These are phyloP conservation scores for Rhombomys opimus DNA, from an alignment of 2,113 vertebrate species.

Conservation along the genomic window DNA sequence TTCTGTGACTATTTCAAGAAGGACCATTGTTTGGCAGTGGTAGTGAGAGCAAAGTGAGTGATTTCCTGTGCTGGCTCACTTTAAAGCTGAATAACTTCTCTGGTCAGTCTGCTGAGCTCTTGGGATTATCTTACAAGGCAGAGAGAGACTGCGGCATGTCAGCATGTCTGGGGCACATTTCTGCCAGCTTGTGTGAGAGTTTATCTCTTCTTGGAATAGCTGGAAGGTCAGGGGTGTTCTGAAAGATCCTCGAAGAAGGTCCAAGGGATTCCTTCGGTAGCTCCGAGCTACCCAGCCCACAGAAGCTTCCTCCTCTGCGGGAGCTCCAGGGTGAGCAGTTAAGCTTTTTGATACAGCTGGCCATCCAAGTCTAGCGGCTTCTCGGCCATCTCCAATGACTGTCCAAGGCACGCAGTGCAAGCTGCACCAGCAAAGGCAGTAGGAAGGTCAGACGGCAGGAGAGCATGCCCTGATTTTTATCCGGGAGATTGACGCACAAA, in stretches of 20 bases:
- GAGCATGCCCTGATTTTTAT: constrained; percentile 90
- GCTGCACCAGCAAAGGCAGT: constrained; percentile 88
- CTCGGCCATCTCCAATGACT: constrained; percentile 84
- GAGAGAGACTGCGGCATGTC: background rate
- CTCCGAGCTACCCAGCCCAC: constrained; percentile 33
- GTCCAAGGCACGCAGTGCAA: constrained; percentile 85
- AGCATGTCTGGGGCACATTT: constrained; percentile 15
- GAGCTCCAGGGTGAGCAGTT: constrained; percentile 40
- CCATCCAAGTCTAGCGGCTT: constrained; percentile 85
- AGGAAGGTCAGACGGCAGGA: constrained; percentile 87
- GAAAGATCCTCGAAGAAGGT: constrained; percentile 13
- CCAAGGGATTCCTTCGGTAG: background rate
- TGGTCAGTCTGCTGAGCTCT: constrained; percentile 51
- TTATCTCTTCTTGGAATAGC: background rate
- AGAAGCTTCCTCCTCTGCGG: background rate
- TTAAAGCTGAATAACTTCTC: constrained; percentile 72
- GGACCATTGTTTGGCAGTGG: background rate
- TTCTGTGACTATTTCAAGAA: background rate
- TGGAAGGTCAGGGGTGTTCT: constrained; percentile 22
- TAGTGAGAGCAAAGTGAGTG: background rate
- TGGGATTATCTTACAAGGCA: constrained; percentile 27
- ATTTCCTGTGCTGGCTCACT: constrained; percentile 13
- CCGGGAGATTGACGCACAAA: constrained; percentile 90
- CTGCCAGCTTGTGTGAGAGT: background rate
- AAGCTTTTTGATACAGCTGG: constrained; percentile 81